phyloP scores from a whole-genome alignment of 2,888 invertebrate genomes.

The Microchrysa polita region DNA sequence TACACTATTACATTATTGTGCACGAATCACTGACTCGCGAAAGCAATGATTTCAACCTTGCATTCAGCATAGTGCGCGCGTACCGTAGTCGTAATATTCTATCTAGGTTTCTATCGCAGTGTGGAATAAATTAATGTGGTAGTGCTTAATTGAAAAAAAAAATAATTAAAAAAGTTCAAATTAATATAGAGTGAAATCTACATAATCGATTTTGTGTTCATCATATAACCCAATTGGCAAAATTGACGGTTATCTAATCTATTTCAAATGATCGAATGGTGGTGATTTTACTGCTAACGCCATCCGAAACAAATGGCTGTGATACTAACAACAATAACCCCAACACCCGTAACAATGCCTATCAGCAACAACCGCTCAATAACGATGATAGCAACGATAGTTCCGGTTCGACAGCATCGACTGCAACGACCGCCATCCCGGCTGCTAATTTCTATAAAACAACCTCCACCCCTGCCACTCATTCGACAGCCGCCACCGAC shows the following conservation, averaged over 20 bases:
- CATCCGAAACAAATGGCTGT: conserved; percentile 61
- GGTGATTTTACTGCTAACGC: conserved; percentile 65
- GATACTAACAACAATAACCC: conserved; percentile 55
- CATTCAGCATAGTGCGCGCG: neutral
- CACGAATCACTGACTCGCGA: neutral
- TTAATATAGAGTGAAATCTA: conserved; percentile 13
- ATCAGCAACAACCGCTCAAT: neutral
- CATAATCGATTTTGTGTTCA: neutral
- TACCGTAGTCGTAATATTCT: neutral
- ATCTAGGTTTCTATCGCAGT: neutral
- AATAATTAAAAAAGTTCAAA: conserved; percentile 6
- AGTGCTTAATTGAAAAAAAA: neutral
- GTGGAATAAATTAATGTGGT: neutral
- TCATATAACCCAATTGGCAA: neutral
- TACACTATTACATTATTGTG: conserved; percentile 13
- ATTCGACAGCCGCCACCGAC: too few relatives aligned
- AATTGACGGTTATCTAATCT: conserved; percentile 45
- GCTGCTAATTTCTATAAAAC: conserved; percentile 51
- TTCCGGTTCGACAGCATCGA: conserved; percentile 57
- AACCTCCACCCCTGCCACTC: too few relatives aligned
- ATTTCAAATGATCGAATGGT: conserved; percentile 65
- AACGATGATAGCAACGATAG: conserved; percentile 19
- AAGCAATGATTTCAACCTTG: conserved; percentile 16
- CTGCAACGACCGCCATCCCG: conserved; percentile 62
- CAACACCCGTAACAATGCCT: conserved; percentile 54